Conservation (phyloP, 2,113 vertebrate genomes). For the Labeo rohita region DNA sequence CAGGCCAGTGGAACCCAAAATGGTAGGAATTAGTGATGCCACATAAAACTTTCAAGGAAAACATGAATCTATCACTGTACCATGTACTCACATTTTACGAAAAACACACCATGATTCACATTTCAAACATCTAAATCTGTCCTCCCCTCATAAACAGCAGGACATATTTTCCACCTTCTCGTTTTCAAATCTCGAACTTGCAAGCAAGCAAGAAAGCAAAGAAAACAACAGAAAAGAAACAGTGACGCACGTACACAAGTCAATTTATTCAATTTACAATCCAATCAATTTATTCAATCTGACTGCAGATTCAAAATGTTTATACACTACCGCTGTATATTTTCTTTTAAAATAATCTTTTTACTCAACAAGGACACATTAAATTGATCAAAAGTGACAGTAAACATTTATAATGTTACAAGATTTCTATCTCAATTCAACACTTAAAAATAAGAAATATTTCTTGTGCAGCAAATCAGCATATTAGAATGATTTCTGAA, state of each 20-base stretch:
- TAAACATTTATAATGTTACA: not conserved
- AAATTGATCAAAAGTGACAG: not conserved
- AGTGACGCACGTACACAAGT: not conserved
- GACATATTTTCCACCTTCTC: slow-evolving; percentile 7
- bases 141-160: slow-evolving; percentile 6
- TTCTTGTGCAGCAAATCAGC: not conserved
- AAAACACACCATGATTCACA: not conserved
- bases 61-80: slow-evolving; percentile 19
- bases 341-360: not conserved
- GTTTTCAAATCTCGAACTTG: not conserved
- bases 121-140: slow-evolving; percentile 5
- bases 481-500: not conserved
- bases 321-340: too few species aligned
- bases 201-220: not conserved
- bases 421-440: not conserved
- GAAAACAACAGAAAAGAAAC: not conserved
- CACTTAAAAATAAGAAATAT: not conserved
- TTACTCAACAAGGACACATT: not conserved
- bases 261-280: not conserved
- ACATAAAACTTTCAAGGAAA: slow-evolving; percentile 18
- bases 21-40: slow-evolving; percentile 31
- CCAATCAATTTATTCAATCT: not conserved
- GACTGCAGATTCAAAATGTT: not conserved
- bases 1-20: slow-evolving; percentile 34
- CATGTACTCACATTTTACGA: slow-evolving; percentile 8